Evolutionary conservation across 2,797 vertebrate genomes (phyloP).

Genomic region (Enteromius anoplus): DNA sequence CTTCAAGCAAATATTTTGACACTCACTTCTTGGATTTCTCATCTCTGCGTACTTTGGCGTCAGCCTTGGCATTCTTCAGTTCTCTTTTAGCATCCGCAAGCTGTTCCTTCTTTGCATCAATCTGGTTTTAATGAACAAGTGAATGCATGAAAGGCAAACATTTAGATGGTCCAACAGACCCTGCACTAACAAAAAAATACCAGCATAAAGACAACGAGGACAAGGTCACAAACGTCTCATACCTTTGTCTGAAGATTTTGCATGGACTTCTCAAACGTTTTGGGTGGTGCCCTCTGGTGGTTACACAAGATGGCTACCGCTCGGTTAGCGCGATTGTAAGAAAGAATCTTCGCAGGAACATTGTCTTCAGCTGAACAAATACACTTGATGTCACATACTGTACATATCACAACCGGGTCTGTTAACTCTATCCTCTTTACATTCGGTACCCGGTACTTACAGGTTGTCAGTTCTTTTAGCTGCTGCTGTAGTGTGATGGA

Average conservation of each 20-base stretch:
- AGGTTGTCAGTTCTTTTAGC: conserved; percentile 84
- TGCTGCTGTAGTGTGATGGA: conserved; percentile 90
- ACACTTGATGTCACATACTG: not conserved
- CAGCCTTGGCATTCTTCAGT: conserved; percentile 95
- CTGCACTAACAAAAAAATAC: conserved; percentile 20
- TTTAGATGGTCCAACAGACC: conserved; percentile 33
- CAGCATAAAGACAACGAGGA: not conserved
- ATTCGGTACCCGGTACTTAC: conserved; percentile 74
- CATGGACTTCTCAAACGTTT: conserved; percentile 99
- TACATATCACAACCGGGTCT: not conserved
- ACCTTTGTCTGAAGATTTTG: conserved; percentile 96
- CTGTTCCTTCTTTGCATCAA: conserved; percentile 97
- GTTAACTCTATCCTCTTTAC: not conserved
- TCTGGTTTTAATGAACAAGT: conserved; percentile 72
- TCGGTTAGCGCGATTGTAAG: conserved; percentile 97
- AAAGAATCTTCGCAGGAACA: conserved; percentile 93
- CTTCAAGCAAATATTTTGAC: conserved; percentile 31
- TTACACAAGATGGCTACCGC: conserved; percentile 98
- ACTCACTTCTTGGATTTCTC: conserved; percentile 96
- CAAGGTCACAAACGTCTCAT: conserved; percentile 39
- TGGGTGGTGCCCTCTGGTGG: conserved; percentile 97
- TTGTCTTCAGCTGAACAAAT: conserved; percentile 69
- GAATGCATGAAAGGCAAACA: conserved; percentile 37
- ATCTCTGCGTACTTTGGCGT: conserved; percentile 94
- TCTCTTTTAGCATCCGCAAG: conserved; percentile 91